These are phyloP conservation scores for Drosophila pectinifera DNA, from an alignment of 1,140 invertebrate genomes.

Conservation along the genomic window DNA sequence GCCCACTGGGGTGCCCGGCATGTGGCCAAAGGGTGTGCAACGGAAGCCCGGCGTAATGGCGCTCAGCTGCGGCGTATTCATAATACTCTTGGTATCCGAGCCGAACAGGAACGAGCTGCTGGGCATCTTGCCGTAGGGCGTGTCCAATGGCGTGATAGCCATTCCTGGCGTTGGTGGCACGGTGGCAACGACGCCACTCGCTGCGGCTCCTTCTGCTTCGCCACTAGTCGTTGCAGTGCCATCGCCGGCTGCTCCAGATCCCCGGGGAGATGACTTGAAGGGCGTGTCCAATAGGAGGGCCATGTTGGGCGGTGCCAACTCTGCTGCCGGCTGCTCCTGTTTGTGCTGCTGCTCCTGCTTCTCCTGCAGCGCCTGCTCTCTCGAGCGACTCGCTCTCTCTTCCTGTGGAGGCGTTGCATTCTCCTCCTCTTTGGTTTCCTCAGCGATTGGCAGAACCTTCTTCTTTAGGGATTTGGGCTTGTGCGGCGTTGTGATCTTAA, in stretches of 20 bases:
- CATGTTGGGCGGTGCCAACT: constrained; percentile 40
- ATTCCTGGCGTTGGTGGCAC: constrained; percentile 73
- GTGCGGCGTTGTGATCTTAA: constrained; percentile 68
- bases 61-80: constrained; percentile 73
- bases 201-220: neutral
- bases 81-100: constrained; percentile 76
- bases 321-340: neutral
- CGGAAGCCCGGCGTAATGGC: constrained; percentile 81
- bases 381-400: constrained; percentile 12
- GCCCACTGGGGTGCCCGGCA: constrained; percentile 59
- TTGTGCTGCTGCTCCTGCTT: neutral
- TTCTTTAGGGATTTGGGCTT: constrained; percentile 31
- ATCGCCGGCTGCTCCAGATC: neutral
- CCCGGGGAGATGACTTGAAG: constrained; percentile 53
- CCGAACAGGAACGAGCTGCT: constrained; percentile 74
- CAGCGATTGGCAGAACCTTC: neutral
- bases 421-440: neutral
- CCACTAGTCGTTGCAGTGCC: neutral
- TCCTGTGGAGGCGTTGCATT: neutral
- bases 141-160: constrained; percentile 41
- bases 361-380: constrained; percentile 7
- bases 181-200: neutral
- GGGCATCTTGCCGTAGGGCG: constrained; percentile 60
- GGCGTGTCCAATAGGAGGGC: constrained; percentile 70
- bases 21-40: constrained; percentile 62